Evolutionary conservation across 2,797 vertebrate genomes (phyloP).

Genomic region (Leuciscus waleckii): DNA sequence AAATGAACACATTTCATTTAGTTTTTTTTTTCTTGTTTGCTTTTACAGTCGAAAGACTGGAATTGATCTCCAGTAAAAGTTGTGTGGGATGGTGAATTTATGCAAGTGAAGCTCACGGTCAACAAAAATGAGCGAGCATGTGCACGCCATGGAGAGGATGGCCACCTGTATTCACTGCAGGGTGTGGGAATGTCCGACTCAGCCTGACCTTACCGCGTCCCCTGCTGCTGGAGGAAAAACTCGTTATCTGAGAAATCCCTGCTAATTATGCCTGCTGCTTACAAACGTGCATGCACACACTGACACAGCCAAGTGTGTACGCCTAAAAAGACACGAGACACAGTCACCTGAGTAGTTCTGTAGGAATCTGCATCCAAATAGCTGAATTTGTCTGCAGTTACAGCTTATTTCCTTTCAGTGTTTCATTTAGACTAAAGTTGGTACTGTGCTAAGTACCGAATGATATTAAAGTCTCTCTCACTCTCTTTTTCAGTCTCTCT

Average conservation of each 20-base stretch:
- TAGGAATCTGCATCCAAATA: neutral
- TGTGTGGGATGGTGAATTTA: neutral
- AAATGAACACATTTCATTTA: neutral
- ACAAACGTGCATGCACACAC: constrained; percentile 48
- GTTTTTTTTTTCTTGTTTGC: neutral
- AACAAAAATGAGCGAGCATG: constrained; percentile 1
- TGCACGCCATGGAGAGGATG: constrained; percentile 37
- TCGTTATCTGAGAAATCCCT: constrained; percentile 68
- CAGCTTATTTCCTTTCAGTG: constrained; percentile 18
- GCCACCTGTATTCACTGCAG: constrained; percentile 66
- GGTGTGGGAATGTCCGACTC: constrained; percentile 67
- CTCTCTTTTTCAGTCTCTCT: constrained; percentile 51
- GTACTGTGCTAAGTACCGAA: constrained; percentile 41
- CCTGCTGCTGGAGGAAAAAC: constrained; percentile 65
- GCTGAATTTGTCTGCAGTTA: constrained; percentile 3
- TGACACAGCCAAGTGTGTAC: constrained; percentile 24
- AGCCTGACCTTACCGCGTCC: constrained; percentile 60
- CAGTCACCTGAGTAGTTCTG: constrained; percentile 6
- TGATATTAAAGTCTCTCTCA: constrained; percentile 48
- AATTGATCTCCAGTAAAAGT: neutral
- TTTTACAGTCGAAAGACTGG: neutral
- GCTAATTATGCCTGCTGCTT: constrained; percentile 68
- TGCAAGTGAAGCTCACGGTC: neutral
- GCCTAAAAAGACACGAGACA: constrained; percentile 33
- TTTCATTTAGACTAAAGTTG: constrained; percentile 35